These are phyloP conservation scores for Caenorhabditis doughertyi DNA, from an alignment of 2,888 invertebrate genomes.

Conservation along the genomic window DNA sequence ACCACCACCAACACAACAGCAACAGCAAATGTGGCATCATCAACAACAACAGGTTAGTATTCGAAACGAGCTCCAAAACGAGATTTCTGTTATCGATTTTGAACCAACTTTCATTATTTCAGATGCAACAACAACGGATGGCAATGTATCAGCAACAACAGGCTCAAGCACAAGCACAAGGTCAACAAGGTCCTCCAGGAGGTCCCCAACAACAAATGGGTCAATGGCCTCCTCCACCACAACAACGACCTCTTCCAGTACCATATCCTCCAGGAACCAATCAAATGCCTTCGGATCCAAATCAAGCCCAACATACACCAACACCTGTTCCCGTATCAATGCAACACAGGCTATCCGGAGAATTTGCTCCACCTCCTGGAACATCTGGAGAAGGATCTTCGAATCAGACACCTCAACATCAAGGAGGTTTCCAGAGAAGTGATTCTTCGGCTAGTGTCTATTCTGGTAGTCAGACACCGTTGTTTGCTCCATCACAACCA, in stretches of 20 bases:
- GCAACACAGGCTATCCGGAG: constrained; percentile 59
- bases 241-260: constrained; percentile 51
- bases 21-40: constrained; percentile 58
- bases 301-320: not conserved
- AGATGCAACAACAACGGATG: constrained; percentile 38
- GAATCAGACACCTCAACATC: constrained; percentile 16
- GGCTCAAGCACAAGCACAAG: constrained; percentile 6
- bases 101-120: not conserved
- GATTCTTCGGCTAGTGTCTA: constrained; percentile 57
- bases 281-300: constrained; percentile 34
- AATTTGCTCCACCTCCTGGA: constrained; percentile 47
- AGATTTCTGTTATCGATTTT: not conserved
- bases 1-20: constrained; percentile 33
- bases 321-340: constrained; percentile 10
- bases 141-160: constrained; percentile 53
- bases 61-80: not conserved
- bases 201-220: constrained; percentile 52
- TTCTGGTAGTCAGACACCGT: constrained; percentile 31
- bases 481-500: constrained; percentile 33
- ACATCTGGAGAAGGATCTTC: constrained; percentile 26
- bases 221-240: constrained; percentile 55
- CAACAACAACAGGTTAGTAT: constrained; percentile 51
- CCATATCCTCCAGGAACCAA: constrained; percentile 60
- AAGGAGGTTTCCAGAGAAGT: constrained; percentile 52
- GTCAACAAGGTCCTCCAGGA: constrained; percentile 53